Percentiles rank a stretch among this genome's conserved stretches.
phyloP scores from a whole-genome alignment of 1,140 invertebrate species.

The Neodiprion fabricii region DNA sequence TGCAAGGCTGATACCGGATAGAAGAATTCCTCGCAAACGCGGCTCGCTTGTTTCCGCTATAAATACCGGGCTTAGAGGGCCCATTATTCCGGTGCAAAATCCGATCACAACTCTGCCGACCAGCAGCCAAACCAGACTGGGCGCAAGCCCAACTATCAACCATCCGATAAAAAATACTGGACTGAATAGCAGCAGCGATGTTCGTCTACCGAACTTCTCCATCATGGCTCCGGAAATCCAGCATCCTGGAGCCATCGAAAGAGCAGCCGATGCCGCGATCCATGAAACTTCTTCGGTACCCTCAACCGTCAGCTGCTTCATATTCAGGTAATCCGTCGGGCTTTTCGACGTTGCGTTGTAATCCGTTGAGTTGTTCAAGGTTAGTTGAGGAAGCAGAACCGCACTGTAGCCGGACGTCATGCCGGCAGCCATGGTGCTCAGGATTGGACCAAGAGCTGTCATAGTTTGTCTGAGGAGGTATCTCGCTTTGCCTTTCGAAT shows the following conservation, averaged over 20 bases:
- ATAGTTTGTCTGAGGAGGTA: constrained; percentile 51
- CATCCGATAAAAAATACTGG: constrained; percentile 72
- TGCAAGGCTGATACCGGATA: constrained; percentile 63
- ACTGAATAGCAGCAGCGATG: constrained; percentile 66
- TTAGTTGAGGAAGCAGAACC: constrained; percentile 68
- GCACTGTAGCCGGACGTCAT: constrained; percentile 69
- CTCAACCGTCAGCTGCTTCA: not conserved
- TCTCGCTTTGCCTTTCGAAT: constrained; percentile 7
- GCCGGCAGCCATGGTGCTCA: constrained; percentile 62
- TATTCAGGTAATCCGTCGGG: not conserved
- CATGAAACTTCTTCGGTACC: constrained; percentile 65
- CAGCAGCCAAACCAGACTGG: constrained; percentile 62
- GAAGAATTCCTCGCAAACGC: constrained; percentile 64
- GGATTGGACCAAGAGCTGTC: constrained; percentile 62
- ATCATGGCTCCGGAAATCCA: constrained; percentile 67
- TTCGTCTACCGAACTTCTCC: constrained; percentile 72
- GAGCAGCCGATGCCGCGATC: constrained; percentile 68
- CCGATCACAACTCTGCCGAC: constrained; percentile 74
- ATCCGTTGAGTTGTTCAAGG: constrained; percentile 48
- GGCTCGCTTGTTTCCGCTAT: constrained; percentile 65
- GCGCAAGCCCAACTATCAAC: constrained; percentile 66
- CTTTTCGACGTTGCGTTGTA: constrained; percentile 4
- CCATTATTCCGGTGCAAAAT: constrained; percentile 62
- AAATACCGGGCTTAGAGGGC: constrained; percentile 60
- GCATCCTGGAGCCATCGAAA: constrained; percentile 68